Evolutionary conservation across 2,113 vertebrate species (phyloP).

Genomic region (Globicephala melas): DNA sequence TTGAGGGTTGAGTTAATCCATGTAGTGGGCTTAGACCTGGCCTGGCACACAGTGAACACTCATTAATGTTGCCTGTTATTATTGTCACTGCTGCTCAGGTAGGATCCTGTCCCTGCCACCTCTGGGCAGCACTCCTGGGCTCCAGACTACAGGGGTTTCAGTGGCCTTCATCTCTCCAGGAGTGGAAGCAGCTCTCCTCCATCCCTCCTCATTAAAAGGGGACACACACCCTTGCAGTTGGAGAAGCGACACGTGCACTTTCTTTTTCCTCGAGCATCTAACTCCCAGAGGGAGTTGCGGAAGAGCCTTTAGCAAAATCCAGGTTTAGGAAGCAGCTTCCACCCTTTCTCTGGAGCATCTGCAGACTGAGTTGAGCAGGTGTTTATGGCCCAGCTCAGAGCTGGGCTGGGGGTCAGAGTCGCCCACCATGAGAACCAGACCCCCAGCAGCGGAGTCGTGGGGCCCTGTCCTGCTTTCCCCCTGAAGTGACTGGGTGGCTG

Average conservation of each 20-base stretch:
- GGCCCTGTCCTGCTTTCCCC: not conserved
- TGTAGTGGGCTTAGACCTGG: not conserved
- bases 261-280: not conserved
- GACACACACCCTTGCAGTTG: not conserved
- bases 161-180: not conserved
- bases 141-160: not conserved
- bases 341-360: not conserved
- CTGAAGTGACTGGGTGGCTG: not conserved
- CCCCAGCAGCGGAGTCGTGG: fast-evolving
- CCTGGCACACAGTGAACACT: not conserved
- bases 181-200: not conserved
- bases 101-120: not conserved
- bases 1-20: not conserved
- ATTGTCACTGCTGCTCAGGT: not conserved
- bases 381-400: not conserved
- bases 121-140: fast-evolving
- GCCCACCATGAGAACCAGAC: not conserved
- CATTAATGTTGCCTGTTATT: too few relatives aligned
- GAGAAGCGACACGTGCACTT: constrained; percentile 21
- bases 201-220: constrained; percentile 38
- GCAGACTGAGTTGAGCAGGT: not conserved
- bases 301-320: constrained; percentile 18
- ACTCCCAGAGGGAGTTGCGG: constrained; percentile 17
- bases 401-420: not conserved
- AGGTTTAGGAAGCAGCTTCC: not conserved